These are phyloP conservation scores for Heliocidaris tuberculata DNA, from an alignment of 35 echinoderm and acorn worm species.

Conservation along the genomic window DNA sequence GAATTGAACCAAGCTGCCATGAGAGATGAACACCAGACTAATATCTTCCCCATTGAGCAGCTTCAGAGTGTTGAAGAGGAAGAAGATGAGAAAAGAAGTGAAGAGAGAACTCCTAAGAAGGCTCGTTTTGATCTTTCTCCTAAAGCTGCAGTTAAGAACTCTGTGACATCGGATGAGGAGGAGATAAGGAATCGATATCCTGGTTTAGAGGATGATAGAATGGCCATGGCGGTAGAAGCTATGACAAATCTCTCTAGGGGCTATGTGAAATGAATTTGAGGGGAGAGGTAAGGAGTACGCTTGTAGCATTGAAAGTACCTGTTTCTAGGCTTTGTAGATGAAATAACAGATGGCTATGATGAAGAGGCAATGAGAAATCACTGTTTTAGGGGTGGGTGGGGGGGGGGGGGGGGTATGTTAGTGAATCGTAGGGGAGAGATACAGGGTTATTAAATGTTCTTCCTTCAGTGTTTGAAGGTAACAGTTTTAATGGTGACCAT, in stretches of 20 bases:
- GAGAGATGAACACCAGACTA: background rate
- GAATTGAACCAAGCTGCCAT: background rate
- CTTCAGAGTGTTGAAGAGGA: background rate
- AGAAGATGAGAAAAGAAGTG: background rate
- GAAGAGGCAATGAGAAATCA: too few species aligned
- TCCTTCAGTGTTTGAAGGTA: too few species aligned
- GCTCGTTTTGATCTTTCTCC: background rate
- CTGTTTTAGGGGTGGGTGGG: too few species aligned
- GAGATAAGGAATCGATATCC: background rate
- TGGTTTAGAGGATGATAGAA: conserved; percentile 32
- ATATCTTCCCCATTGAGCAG: conserved; percentile 28
- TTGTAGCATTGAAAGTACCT: too few species aligned
- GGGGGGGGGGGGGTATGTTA: too few species aligned
- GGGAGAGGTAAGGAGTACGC: too few species aligned
- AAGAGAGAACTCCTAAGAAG: conserved; percentile 11
- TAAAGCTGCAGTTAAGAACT: background rate
- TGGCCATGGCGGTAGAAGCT: conserved; percentile 36
- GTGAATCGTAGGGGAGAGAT: too few species aligned
- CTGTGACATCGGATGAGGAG: background rate
- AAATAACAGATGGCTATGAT: too few species aligned
- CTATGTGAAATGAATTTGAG: background rate
- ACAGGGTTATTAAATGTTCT: too few species aligned
- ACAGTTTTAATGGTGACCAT: too few species aligned
- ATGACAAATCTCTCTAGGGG: conserved; percentile 40
- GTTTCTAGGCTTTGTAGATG: too few species aligned